Evolutionary conservation across 2,113 vertebrate species (phyloP).

Genomic region (Saimiri boliviensis): DNA sequence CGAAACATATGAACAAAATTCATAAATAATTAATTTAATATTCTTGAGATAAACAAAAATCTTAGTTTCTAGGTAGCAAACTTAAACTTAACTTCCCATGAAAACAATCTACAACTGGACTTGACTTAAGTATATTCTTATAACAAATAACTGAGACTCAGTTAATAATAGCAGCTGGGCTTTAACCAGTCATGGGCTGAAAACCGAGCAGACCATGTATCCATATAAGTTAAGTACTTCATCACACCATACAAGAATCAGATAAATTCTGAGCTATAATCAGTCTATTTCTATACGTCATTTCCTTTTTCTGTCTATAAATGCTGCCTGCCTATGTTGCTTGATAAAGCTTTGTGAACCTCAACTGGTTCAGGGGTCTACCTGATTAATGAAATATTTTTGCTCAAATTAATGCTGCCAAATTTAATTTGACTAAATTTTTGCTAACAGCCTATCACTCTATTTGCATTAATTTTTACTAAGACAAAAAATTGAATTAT

Average conservation of each 20-base stretch:
- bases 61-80: not conserved
- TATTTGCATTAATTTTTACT: conserved; percentile 65
- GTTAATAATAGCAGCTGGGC: not conserved
- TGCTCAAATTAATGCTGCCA: not conserved
- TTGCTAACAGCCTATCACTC: conserved; percentile 60
- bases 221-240: not conserved
- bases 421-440: not conserved
- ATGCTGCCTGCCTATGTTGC: not conserved
- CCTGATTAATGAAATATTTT: not conserved
- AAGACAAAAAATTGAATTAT: conserved; percentile 45
- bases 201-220: not conserved
- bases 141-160: not conserved
- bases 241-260: not conserved
- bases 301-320: not conserved
- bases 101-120: not conserved
- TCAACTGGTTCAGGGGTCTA: not conserved
- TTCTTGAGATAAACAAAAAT: conserved; percentile 45
- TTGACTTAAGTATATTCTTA: not conserved
- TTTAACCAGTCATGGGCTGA: not conserved
- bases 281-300: not conserved
- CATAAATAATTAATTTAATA: conserved; percentile 68
- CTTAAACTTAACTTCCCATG: not conserved
- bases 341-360: not conserved
- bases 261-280: not conserved
- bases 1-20: conserved; percentile 37